Evolutionary conservation across 2,113 vertebrate species (phyloP), one percentile per base, ranked within the genome.

Genomic region (Romanogobio albipinnatus): DNA sequence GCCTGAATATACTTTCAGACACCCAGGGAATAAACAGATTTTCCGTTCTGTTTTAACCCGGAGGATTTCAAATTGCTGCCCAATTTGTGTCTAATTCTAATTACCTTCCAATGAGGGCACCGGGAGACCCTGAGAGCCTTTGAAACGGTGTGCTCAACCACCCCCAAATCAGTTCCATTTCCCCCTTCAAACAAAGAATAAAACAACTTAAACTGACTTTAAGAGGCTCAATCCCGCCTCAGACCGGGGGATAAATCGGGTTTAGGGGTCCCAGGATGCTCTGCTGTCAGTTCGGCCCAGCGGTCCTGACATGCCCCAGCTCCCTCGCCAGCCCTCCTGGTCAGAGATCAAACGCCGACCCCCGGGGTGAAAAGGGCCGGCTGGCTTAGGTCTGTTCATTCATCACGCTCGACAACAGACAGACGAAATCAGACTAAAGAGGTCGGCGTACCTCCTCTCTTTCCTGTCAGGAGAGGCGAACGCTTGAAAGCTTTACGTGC

Each of bases 371-470:
- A 90, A 22, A 88, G 82, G 87, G 92, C 87, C 90, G 85, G 92
- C 92, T 90, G 89, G 93, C 91, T 92, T 91, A 89, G 92, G 91
- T 92, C 91, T 91, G 91, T 66, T 91, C 90, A 93, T 95, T 93
- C 92, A 94, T 92, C 92, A 90, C 89, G 90, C 92, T 91, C 87
- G 87, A 91, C 90, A 92, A 94, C 91, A 93, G 92, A 92, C 81
- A 81, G 82, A 81, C n/a, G 14, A 93, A 94, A 94, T 93, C 92
- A 92, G 92, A 90, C 92, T 94, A 90, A 93, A 94, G 91, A 90
- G 91, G 90, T 84, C 77, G 75, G 87, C 66, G 29, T 51, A 90
- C 90, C 90, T 91, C 81, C 76, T 81, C 89, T 92, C 91, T 84
- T 81, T 76, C 73, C 66, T 87, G 45, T 81, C 90, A 90, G 92